These are phyloP conservation scores for Goniozus legneri DNA, from an alignment of 1,140 invertebrate species.

Conservation along the genomic window DNA sequence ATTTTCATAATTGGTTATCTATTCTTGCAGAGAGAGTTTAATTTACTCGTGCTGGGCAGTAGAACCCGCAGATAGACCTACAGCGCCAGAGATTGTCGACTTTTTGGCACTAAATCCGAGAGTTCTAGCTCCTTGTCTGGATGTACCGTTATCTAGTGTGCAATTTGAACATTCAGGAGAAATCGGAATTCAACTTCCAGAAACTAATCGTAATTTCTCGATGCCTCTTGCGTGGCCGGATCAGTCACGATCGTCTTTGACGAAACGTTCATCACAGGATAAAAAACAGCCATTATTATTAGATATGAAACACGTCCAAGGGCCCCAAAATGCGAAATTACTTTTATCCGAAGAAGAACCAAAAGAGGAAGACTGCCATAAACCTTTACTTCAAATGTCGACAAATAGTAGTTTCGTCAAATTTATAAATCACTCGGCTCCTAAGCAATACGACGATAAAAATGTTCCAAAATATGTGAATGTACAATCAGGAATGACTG, in stretches of 20 bases:
- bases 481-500: conserved; percentile 20
- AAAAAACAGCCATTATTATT: conserved; percentile 19
- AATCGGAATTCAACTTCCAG: conserved; percentile 54
- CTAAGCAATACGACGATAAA: conserved; percentile 10
- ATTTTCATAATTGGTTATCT: conserved; percentile 4
- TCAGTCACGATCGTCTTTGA: not conserved
- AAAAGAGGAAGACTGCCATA: conserved; percentile 23
- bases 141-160: conserved; percentile 71
- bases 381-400: conserved; percentile 3
- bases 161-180: conserved; percentile 63
- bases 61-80: conserved; percentile 67
- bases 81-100: conserved; percentile 74
- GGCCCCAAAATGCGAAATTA: conserved; percentile 14
- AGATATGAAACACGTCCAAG: conserved; percentile 23
- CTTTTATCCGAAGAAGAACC: conserved; percentile 1
- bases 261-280: conserved; percentile 1
- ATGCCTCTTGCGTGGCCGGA: conserved; percentile 35
- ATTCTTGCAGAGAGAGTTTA: conserved; percentile 62
- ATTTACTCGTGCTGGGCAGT: conserved; percentile 75
- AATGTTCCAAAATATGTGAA: conserved; percentile 30
- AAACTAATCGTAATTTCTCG: conserved; percentile 46
- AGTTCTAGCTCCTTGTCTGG: conserved; percentile 75
- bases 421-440: not conserved
- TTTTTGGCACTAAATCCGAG: conserved; percentile 72
- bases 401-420: not conserved